phyloP scores from a whole-genome alignment of 2,797 vertebrate genomes.

The Anguilla marmorata region DNA sequence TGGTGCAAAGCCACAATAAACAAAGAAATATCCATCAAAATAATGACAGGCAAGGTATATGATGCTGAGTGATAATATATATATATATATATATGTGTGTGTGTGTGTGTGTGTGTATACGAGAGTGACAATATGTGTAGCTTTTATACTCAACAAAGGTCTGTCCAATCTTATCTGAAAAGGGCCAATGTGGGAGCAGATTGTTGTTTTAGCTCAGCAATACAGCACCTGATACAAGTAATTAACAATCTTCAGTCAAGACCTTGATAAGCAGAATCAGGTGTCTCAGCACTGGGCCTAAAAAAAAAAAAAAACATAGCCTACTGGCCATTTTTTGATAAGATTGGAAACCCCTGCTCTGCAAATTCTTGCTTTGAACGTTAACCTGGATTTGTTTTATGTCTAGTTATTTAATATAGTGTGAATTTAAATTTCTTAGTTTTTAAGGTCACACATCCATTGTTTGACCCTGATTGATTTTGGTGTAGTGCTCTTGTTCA shows the following conservation, averaged over 20 bases:
- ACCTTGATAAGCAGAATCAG: too few species aligned
- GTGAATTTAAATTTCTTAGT: not conserved
- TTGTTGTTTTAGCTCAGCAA: too few species aligned
- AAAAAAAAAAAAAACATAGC: too few species aligned
- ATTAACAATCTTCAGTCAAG: too few species aligned
- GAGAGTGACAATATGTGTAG: too few species aligned
- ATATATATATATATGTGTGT: not conserved
- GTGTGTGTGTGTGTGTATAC: too few species aligned
- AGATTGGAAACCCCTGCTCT: not conserved
- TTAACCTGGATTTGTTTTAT: not conserved
- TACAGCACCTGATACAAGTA: too few species aligned
- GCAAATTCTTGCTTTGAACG: not conserved
- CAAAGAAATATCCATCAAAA: not conserved
- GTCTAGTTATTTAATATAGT: not conserved
- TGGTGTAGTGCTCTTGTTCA: not conserved
- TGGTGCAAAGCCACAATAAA: constrained; percentile 59
- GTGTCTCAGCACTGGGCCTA: too few species aligned
- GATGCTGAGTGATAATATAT: not conserved
- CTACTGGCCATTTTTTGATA: not conserved
- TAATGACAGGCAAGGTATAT: not conserved
- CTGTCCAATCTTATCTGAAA: too few species aligned
- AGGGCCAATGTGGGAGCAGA: too few species aligned
- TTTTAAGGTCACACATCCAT: not conserved
- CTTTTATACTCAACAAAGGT: too few species aligned
- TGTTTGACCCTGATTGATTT: not conserved